Base-by-base conservation (phyloP, 2,797 vertebrate genomes). In the Pseudomugil gertrudae region DNA sequence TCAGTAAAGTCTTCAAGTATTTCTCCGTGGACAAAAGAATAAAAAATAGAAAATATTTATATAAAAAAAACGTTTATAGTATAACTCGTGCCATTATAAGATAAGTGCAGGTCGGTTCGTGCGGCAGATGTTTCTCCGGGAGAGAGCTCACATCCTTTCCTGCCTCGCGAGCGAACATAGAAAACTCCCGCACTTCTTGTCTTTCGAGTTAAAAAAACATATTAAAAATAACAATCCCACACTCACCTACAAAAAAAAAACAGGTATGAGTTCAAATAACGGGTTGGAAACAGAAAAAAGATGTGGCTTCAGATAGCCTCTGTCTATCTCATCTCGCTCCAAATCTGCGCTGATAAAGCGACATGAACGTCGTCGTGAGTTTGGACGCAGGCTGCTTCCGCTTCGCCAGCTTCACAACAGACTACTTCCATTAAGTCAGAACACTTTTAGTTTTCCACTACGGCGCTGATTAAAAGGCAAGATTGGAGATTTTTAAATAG, bases 281-380 rank as follows among this genome's bases (percentile, higher is more conserved):
- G 3, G 3, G 15, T 5, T 23, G 6, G 3, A 9, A 30, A 32
- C 29, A 60, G 5, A 1, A 35, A 17, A 2, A 3, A 1, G 5
- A 24, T 1, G 38, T 48, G 52, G 5, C 47, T 65, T 38, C 47
- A 0, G 51, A 35, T 35, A 38, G 35, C 43, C 32, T 51, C 6
- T 64, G 27, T 3, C 60, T 80, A 86, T 88, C 89, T 89, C 84
- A 89, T 93, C 92, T 92, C 32, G 24, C 74, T 63, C 79, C 72
- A 79, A 81, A 93, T 94, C 92, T 90, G 72, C 62, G 54, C 84
- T 86, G 93, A 94, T 93, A 84, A 90, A 89, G 23, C 74, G 50
- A 75, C 75, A 72, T 65, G 56, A 81, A 74, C 57, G 11, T 35
- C 59, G 68, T 33, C 70, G 62, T 47, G 60, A 60, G 57, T 60